phyloP scores from a whole-genome alignment of 2,888 invertebrate species.

The Cheilosia scutellata region DNA sequence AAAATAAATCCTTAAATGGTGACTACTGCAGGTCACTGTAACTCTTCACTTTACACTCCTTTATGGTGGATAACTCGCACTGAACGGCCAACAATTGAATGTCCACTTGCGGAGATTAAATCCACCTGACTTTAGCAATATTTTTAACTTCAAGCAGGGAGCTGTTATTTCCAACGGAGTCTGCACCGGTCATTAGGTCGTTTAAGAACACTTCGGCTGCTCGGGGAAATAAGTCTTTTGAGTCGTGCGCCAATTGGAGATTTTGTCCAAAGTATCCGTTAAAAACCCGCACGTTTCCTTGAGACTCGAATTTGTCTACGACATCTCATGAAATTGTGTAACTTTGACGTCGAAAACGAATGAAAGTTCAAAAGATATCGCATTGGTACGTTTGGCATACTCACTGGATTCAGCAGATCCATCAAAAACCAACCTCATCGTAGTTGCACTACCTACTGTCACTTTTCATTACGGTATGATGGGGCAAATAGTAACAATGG shows the following conservation, averaged over 20 bases:
- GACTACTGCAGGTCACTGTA: too few species aligned
- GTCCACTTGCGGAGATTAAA: too few species aligned
- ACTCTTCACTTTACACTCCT: too few species aligned
- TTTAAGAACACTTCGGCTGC: not conserved
- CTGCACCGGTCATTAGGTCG: not conserved
- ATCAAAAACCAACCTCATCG: not conserved
- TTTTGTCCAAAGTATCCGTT: not conserved
- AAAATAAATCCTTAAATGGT: too few species aligned
- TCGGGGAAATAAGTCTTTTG: not conserved
- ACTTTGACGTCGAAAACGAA: not conserved
- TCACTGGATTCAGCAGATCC: conserved; percentile 10
- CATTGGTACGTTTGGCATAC: not conserved
- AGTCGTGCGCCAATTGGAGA: not conserved
- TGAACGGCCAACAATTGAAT: too few species aligned
- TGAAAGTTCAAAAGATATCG: not conserved
- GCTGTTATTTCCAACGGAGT: not conserved
- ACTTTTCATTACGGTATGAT: not conserved
- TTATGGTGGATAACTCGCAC: too few species aligned
- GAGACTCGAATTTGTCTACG: not conserved
- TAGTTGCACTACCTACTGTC: conserved; percentile 9
- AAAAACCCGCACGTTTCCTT: not conserved
- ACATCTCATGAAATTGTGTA: not conserved
- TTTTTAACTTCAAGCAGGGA: not conserved
- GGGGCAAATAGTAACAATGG: not conserved
- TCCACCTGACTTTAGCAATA: too few species aligned